Evolutionary conservation across 2,888 invertebrate species (phyloP), one percentile per base, ranked within the genome.

Genomic region (Phyllotreta cruciferae): DNA sequence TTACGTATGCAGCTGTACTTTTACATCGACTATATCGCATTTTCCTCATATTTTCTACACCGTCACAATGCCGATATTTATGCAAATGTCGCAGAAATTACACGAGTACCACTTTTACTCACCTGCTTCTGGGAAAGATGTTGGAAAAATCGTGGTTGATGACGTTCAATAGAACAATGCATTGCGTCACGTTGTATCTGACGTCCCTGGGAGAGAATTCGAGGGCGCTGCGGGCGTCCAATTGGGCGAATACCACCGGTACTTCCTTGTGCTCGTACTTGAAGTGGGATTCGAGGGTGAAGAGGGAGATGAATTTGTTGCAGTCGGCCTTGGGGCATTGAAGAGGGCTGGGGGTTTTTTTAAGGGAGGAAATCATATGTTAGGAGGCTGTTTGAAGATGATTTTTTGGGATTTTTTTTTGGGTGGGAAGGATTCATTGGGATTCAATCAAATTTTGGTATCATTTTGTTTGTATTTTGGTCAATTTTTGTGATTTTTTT

Each of bases 251-350:
- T n/a, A 78, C 70, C 24, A 73, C 70, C 0, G 77, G 74, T 3
- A 80, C 74, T 62, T 75, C 74, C 57, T 76, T 77, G 66, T 87
- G 87, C 70, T 87, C 86, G 70, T 85, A 85, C 62, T 83, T 78
- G 66, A 86, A 86, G 73, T 87, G 86, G 47, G 82, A 80, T 10
- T 82, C 80, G 3, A 86, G 74, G 0, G 85, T 83, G 36, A 84
- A 83, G 49, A 84, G 79, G 0, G 86, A 85, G 4, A 86, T 82
- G 60, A 82, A 84, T 65, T 83, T 83, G 4, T 80, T 79, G 69
- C 86, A 87, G 13, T 81, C 78, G 1, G 81, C 70, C 63, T 83
- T 80, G 0, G 86, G 87, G 69, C 86, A 87, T 45, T 80, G 78
- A 42, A 83, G 78, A 1, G 83, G 82, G 66, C 84, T 81, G 63